Conservation (phyloP, 2,797 vertebrate species). For the Sphaeramia orbicularis region DNA sequence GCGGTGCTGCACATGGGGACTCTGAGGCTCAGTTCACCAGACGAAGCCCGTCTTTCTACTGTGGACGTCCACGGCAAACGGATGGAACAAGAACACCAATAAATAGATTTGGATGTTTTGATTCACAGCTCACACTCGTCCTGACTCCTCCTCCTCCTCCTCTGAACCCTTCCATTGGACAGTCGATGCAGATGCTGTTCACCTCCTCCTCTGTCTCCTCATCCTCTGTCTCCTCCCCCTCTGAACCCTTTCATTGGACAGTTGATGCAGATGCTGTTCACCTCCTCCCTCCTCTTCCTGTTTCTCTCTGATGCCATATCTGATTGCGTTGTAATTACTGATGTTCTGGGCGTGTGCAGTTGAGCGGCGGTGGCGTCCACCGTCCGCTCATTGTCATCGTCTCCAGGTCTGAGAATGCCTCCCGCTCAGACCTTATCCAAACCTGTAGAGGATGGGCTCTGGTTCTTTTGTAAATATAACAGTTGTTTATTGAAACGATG, state of each 20-base stretch:
- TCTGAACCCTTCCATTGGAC: slow-evolving; percentile 34
- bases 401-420: slow-evolving; percentile 51
- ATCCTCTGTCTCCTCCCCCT: slow-evolving; percentile 19
- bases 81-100: slow-evolving; percentile 34
- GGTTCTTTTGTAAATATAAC: slow-evolving; percentile 76
- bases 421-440: slow-evolving; percentile 42
- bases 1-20: slow-evolving; percentile 41
- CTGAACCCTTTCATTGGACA: slow-evolving; percentile 37
- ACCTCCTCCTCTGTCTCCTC: slow-evolving; percentile 11
- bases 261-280: slow-evolving; percentile 13
- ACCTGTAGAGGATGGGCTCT: slow-evolving; percentile 37
- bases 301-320: slow-evolving; percentile 69
- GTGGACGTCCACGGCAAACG: slow-evolving; percentile 41
- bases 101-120: slow-evolving; percentile 32
- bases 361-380: too few relatives aligned
- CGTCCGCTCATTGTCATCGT: slow-evolving; percentile 5
- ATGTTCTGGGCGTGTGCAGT: slow-evolving; percentile 41
- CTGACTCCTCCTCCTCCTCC: background rate
- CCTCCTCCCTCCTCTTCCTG: slow-evolving; percentile 30
- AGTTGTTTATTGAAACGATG: slow-evolving; percentile 69
- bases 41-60: slow-evolving; percentile 52
- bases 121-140: slow-evolving; percentile 28
- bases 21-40: slow-evolving; percentile 42
- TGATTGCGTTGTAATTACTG: slow-evolving; percentile 77
- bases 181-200: slow-evolving; percentile 20